phyloP scores from a whole-genome alignment of 2,888 invertebrate species.

The Minunthozetes semirufus region DNA sequence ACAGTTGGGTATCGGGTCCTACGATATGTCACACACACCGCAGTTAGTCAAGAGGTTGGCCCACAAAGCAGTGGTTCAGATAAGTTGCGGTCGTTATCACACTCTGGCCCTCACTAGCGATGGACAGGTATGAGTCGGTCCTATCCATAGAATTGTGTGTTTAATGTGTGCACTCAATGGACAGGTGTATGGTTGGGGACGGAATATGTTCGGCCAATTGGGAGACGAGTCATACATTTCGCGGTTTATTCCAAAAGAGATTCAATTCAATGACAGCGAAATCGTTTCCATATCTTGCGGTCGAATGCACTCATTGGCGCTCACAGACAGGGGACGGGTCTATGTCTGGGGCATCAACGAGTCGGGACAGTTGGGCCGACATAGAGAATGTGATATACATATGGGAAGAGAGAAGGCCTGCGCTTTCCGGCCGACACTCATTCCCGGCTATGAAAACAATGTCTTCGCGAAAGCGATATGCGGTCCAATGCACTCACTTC shows the following conservation, averaged over 20 bases:
- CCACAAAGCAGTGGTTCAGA: background rate
- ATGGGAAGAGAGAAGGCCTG: no score
- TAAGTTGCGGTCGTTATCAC: background rate
- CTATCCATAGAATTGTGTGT: no score
- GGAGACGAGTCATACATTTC: background rate
- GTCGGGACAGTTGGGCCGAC: background rate
- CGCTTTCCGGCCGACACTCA: background rate
- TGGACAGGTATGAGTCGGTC: no score
- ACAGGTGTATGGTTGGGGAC: background rate
- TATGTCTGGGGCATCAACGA: background rate
- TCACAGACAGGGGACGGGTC: background rate
- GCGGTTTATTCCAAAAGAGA: background rate
- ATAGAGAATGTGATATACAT: background rate
- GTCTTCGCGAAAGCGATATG: background rate
- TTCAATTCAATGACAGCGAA: background rate
- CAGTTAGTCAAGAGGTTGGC: background rate
- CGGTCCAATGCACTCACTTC: constrained; percentile 23
- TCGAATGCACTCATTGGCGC: background rate
- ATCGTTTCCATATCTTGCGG: background rate
- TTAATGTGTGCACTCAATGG: background rate
- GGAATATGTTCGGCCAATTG: background rate
- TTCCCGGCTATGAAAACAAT: background rate
- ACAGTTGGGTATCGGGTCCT: background rate
- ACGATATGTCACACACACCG: background rate
- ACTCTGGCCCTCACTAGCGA: background rate